Evolutionary conservation across 1,140 invertebrate species (phyloP).

Genomic region (Argopecten irradians): DNA sequence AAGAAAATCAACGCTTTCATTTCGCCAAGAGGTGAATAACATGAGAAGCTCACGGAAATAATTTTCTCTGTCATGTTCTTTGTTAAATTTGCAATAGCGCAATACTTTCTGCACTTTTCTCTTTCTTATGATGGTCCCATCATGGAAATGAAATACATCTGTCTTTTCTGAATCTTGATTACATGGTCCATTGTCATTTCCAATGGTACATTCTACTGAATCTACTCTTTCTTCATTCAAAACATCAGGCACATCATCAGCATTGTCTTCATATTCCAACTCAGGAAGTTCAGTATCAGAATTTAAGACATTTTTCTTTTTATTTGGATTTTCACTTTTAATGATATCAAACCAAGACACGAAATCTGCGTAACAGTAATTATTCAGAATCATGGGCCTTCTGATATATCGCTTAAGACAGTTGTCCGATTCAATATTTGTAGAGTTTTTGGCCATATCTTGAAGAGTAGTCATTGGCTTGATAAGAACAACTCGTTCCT

Average conservation of each 20-base stretch:
- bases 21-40: conserved; percentile 34
- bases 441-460: conserved; percentile 27
- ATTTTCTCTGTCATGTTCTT: conserved; percentile 34
- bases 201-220: too few species aligned
- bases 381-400: conserved; percentile 26
- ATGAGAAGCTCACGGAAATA: conserved; percentile 38
- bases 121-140: conserved; percentile 33
- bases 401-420: conserved; percentile 24
- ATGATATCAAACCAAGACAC: conserved; percentile 15
- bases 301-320: too few species aligned
- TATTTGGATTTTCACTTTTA: conserved; percentile 27
- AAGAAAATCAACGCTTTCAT: conserved; percentile 35
- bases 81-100: conserved; percentile 1
- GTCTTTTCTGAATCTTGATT: too few species aligned
- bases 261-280: too few species aligned
- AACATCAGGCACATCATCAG: too few species aligned
- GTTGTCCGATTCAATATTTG: conserved; percentile 30
- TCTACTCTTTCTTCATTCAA: too few species aligned
- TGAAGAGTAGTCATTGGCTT: conserved; percentile 21
- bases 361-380: conserved; percentile 37
- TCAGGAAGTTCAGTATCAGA: too few species aligned
- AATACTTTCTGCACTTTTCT: conserved; percentile 34
- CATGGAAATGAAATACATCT: conserved; percentile 4
- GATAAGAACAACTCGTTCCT: conserved; percentile 6
- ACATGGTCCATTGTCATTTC: too few species aligned